These are phyloP conservation scores for Chrysotoxum bicinctum DNA, from an alignment of 2,888 invertebrate species.

Conservation along the genomic window DNA sequence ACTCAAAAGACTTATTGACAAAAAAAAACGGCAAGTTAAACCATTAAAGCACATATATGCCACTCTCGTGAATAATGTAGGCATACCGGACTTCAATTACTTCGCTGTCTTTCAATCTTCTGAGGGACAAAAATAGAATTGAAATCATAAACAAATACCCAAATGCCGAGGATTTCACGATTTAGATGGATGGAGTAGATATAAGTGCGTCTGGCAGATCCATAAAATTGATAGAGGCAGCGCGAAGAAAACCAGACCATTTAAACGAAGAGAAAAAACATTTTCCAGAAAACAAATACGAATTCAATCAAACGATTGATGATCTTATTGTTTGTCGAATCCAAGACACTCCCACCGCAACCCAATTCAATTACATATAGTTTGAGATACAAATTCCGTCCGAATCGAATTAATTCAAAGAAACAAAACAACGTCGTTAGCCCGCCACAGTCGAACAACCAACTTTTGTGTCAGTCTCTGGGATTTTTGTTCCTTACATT, in stretches of 20 bases:
- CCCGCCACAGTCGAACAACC: slow-evolving; percentile 31
- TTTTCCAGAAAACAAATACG: background rate
- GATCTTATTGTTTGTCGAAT: background rate
- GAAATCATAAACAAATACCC: slow-evolving; percentile 63
- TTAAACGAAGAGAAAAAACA: background rate
- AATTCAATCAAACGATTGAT: slow-evolving; percentile 4
- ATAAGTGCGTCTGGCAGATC: background rate
- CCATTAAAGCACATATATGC: slow-evolving; percentile 52
- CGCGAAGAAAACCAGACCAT: slow-evolving; percentile 21
- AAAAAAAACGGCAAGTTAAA: slow-evolving; percentile 39
- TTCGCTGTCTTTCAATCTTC: slow-evolving; percentile 17
- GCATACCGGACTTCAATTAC: slow-evolving; percentile 45
- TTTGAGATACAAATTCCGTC: slow-evolving; percentile 58
- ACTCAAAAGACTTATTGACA: slow-evolving; percentile 37
- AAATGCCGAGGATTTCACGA: slow-evolving; percentile 28
- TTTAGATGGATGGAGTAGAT: slow-evolving; percentile 17
- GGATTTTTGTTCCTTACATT: slow-evolving; percentile 25
- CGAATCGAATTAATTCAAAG: slow-evolving; percentile 60
- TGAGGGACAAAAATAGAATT: slow-evolving; percentile 58
- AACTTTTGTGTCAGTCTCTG: slow-evolving; percentile 57
- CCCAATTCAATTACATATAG: slow-evolving; percentile 50
- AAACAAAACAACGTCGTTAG: slow-evolving; percentile 50
- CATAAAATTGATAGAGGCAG: background rate
- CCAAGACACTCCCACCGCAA: slow-evolving; percentile 19
- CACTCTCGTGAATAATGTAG: slow-evolving; percentile 19